phyloP scores from a whole-genome alignment of 1,140 invertebrate species.

The Caenorhabditis elegans region DNA sequence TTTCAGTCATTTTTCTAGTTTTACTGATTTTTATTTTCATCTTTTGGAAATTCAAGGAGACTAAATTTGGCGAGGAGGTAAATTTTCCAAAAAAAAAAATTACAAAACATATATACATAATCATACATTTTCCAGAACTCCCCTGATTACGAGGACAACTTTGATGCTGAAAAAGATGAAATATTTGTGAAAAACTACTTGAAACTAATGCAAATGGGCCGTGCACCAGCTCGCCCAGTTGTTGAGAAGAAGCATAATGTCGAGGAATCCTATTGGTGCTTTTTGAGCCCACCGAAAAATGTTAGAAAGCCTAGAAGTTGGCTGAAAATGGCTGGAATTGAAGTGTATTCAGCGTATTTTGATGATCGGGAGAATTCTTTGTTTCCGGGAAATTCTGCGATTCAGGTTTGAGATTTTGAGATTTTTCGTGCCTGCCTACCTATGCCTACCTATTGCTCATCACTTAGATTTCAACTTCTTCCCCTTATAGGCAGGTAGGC shows the following conservation, averaged over 20 bases:
- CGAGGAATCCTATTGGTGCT: slow-evolving; percentile 63
- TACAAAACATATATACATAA: too few species aligned
- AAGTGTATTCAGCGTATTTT: slow-evolving; percentile 54
- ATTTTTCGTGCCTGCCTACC: too few species aligned
- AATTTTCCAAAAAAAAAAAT: too few species aligned
- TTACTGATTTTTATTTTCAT: background rate
- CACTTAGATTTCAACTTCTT: too few species aligned
- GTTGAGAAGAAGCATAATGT: slow-evolving; percentile 57
- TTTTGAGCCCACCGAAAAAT: slow-evolving; percentile 40
- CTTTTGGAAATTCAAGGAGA: background rate
- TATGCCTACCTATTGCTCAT: too few species aligned
- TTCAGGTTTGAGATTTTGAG: slow-evolving; percentile 46
- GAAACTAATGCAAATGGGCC: background rate
- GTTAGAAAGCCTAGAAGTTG: slow-evolving; percentile 27
- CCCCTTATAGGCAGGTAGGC: too few species aligned
- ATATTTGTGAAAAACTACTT: background rate
- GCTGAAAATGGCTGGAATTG: slow-evolving; percentile 42
- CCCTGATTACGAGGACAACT: background rate
- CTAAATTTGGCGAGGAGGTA: too few species aligned
- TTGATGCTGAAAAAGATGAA: background rate
- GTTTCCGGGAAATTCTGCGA: slow-evolving; percentile 37
- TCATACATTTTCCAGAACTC: background rate
- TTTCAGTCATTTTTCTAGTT: background rate
- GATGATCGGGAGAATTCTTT: slow-evolving; percentile 54
- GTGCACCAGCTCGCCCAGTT: slow-evolving; percentile 30